Conservation (phyloP, 2,888 invertebrate species). For the Polyommatus icarus region DNA sequence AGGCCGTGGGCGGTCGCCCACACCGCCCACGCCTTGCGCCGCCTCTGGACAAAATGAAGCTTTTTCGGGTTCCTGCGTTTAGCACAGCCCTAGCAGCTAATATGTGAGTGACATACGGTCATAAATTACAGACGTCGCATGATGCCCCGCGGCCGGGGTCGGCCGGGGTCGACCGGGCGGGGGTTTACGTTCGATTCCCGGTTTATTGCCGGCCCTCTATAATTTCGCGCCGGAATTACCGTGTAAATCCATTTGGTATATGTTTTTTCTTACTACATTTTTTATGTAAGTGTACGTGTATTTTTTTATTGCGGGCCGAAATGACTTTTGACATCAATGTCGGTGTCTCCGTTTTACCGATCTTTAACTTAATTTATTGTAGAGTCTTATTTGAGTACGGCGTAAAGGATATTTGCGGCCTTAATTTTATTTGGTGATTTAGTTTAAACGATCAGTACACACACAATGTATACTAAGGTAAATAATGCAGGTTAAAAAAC, state of each 20-base stretch:
- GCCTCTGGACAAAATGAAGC: neutral
- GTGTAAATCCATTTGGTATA: conserved; percentile 35
- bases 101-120: conserved; percentile 74
- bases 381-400: neutral
- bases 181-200: conserved; percentile 59
- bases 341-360: conserved; percentile 16
- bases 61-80: neutral
- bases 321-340: conserved; percentile 30
- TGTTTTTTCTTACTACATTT: conserved; percentile 33
- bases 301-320: conserved; percentile 29
- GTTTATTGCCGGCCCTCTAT: conserved; percentile 47
- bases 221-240: conserved; percentile 42
- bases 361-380: conserved; percentile 20
- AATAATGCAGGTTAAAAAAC: neutral
- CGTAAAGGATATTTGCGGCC: neutral
- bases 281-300: conserved; percentile 29
- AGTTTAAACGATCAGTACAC: neutral
- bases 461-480: neutral
- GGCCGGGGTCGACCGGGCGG: conserved; percentile 35
- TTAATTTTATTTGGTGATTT: neutral
- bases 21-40: too few species aligned
- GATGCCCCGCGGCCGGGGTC: conserved; percentile 45
- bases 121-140: conserved; percentile 71
- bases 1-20: too few species aligned
- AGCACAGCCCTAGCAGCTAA: conserved; percentile 66